Percentiles rank a stretch among this genome's conserved stretches.
phyloP scores from a whole-genome alignment of 2,888 invertebrate species.

The Amphimallon solstitiale region DNA sequence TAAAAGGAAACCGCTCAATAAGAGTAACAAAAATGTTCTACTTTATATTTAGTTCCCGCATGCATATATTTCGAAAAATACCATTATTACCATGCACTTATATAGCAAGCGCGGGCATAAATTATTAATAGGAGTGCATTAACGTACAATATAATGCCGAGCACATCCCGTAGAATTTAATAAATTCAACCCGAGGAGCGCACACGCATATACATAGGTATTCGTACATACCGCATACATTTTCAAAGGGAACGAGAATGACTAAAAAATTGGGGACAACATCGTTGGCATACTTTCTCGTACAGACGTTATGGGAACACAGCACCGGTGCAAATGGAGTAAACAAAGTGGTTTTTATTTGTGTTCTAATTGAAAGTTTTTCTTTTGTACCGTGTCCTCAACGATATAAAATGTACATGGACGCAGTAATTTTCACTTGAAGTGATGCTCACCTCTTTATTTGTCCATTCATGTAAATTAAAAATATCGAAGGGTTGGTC shows the following conservation, averaged over 20 bases:
- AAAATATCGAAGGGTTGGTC: no score
- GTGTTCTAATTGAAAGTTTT: conserved; percentile 34
- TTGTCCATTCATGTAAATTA: no score
- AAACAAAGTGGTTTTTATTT: conserved; percentile 26
- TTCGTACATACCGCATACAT: no score
- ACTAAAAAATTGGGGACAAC: not conserved
- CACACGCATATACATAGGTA: not conserved
- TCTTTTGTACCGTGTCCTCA: conserved; percentile 1
- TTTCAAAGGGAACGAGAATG: not conserved
- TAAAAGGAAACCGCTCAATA: no score
- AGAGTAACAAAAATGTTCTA: no score
- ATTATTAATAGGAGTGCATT: conserved; percentile 5
- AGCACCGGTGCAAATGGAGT: conserved; percentile 16
- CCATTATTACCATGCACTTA: conserved; percentile 2
- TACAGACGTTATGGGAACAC: conserved; percentile 3
- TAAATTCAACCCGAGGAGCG: not conserved
- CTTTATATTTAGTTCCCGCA: no score
- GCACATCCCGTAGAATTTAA: conserved; percentile 4
- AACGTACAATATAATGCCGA: not conserved
- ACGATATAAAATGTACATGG: conserved; percentile 9
- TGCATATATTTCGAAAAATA: not conserved
- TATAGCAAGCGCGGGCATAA: not conserved
- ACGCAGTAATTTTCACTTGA: conserved; percentile 8
- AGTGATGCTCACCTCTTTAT: no score
- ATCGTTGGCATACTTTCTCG: not conserved